Percentiles rank a stretch among this genome's conserved stretches.
phyloP scores from a whole-genome alignment of 2,888 invertebrate genomes.

The Drosophila ustulata region DNA sequence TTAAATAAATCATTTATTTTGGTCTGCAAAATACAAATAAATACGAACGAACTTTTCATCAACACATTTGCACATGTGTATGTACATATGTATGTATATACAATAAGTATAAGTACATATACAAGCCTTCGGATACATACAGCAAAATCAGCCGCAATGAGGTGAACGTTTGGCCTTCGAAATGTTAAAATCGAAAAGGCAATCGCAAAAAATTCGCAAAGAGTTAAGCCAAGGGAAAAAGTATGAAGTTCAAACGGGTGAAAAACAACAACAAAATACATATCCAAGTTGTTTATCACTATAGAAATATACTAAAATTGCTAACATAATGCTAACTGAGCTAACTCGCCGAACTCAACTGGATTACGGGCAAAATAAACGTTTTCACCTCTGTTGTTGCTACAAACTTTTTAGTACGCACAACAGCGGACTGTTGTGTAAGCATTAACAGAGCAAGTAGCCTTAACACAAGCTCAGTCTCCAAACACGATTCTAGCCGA shows the following conservation, averaged over 20 bases:
- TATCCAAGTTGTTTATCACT: constrained; percentile 20
- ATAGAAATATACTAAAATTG: constrained; percentile 51
- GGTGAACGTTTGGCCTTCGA: constrained; percentile 73
- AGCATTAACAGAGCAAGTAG: constrained; percentile 34
- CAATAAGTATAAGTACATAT: not conserved
- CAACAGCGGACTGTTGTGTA: constrained; percentile 41
- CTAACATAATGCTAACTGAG: constrained; percentile 28
- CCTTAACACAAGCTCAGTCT: constrained; percentile 40
- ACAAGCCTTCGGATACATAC: constrained; percentile 8
- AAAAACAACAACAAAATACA: constrained; percentile 26
- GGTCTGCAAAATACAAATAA: too few species aligned
- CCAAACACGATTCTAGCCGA: constrained; percentile 55
- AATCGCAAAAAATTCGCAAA: constrained; percentile 55
- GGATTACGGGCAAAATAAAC: not conserved
- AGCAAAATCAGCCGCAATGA: constrained; percentile 41
- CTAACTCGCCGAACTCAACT: not conserved
- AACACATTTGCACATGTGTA: not conserved
- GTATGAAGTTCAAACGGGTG: constrained; percentile 28
- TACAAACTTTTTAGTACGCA: constrained; percentile 49
- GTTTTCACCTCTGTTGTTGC: constrained; percentile 30
- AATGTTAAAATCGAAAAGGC: constrained; percentile 58
- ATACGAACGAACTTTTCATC: not conserved
- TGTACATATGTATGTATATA: not conserved
- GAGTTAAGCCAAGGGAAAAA: constrained; percentile 25
- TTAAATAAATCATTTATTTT: too few species aligned